These are phyloP conservation scores for Rhamnusium bicolor DNA, from an alignment of 2,888 invertebrate genomes.

Conservation along the genomic window DNA sequence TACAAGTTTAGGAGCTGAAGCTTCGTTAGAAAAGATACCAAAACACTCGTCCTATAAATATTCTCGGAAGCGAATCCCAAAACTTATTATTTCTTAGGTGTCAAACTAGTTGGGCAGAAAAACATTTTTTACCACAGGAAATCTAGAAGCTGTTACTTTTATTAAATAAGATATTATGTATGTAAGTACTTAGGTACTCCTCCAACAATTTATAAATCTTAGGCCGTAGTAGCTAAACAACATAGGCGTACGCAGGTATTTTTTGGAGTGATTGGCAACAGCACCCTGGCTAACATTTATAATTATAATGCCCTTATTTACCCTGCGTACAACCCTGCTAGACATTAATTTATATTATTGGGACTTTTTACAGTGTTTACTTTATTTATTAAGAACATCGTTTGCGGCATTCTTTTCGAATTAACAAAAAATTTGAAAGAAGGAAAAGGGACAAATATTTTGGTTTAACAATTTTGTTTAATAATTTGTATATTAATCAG, in stretches of 20 bases:
- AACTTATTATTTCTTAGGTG: neutral
- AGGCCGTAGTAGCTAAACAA: conserved; percentile 27
- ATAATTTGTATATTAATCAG: conserved; percentile 8
- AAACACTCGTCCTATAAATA: no score
- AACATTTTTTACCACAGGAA: neutral
- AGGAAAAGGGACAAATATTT: neutral
- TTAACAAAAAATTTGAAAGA: neutral
- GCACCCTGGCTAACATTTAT: neutral
- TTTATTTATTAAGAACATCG: conserved; percentile 19
- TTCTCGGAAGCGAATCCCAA: neutral
- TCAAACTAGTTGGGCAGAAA: neutral
- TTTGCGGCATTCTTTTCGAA: conserved; percentile 26
- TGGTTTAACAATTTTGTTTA: conserved; percentile 25
- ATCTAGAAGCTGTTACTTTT: neutral
- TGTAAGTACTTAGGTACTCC: no score
- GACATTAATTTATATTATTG: conserved; percentile 18
- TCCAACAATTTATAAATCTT: conserved; percentile 11
- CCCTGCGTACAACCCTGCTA: conserved; percentile 16
- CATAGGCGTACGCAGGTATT: conserved; percentile 4
- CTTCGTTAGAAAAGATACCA: no score
- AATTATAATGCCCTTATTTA: neutral
- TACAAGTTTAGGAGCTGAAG: no score
- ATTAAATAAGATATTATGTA: neutral
- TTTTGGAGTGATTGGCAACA: neutral
- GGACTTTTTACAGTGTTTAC: conserved; percentile 18